Conservation (phyloP, 2,888 invertebrate genomes). For the Meteorus colon region DNA sequence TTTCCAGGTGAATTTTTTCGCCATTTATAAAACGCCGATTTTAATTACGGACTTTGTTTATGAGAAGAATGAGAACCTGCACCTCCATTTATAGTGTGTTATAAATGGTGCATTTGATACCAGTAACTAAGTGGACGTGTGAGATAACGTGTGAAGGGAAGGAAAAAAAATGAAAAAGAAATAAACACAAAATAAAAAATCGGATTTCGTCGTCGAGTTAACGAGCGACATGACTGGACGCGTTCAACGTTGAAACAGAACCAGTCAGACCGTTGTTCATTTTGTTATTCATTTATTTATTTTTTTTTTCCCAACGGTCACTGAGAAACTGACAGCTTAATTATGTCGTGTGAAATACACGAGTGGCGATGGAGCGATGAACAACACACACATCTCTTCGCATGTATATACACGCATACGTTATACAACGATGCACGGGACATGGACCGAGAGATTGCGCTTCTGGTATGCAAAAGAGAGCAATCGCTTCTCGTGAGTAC, state of each 20-base stretch:
- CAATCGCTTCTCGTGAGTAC: conserved; percentile 36
- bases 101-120: not conserved
- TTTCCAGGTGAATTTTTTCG: too few relatives aligned
- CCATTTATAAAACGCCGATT: too few relatives aligned
- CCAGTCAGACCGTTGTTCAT: not conserved
- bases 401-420: conserved; percentile 26
- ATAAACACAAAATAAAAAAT: conserved; percentile 8
- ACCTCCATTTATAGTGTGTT: not conserved
- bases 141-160: not conserved
- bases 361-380: conserved; percentile 42
- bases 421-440: conserved; percentile 26
- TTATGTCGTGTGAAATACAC: conserved; percentile 53
- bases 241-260: conserved; percentile 7
- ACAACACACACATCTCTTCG: conserved; percentile 1
- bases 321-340: conserved; percentile 58
- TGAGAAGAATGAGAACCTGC: too few relatives aligned
- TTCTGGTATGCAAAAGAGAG: conserved; percentile 48
- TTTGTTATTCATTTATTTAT: conserved; percentile 8
- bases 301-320: conserved; percentile 41
- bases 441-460: conserved; percentile 35
- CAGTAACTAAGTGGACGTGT: too few relatives aligned
- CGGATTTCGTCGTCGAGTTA: not conserved
- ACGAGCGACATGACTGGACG: not conserved
- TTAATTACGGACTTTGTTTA: too few relatives aligned
- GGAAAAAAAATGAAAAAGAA: not conserved